These are phyloP conservation scores for Manis pentadactyla DNA, from an alignment of 2,797 vertebrate genomes.

Conservation along the genomic window DNA sequence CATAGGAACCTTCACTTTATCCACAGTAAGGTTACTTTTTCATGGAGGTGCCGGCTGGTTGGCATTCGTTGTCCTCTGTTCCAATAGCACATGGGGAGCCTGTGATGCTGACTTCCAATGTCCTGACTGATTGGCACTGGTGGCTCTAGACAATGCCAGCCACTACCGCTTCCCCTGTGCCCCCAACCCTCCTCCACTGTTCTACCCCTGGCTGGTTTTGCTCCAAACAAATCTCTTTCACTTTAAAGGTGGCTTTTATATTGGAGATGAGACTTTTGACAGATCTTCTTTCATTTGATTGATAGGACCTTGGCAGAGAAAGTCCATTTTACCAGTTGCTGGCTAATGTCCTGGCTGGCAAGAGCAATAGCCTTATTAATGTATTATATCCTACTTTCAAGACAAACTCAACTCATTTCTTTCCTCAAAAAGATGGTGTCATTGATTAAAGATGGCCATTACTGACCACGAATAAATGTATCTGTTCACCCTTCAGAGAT, in stretches of 20 bases:
- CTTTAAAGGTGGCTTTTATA: not conserved
- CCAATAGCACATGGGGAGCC: not conserved
- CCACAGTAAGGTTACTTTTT: not conserved
- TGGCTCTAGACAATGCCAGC: not conserved
- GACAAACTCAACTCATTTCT: conserved; percentile 70
- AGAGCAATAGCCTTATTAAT: conserved; percentile 66
- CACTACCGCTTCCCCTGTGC: not conserved
- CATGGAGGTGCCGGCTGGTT: not conserved
- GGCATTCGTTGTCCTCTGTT: not conserved
- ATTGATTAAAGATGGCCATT: conserved; percentile 75
- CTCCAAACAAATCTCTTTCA: conserved; percentile 1
- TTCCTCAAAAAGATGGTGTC: conserved; percentile 63
- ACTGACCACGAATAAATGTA: conserved; percentile 57
- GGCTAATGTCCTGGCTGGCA: conserved; percentile 45
- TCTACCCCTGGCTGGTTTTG: not conserved
- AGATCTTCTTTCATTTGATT: conserved; percentile 59
- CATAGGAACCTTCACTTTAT: too few relatives aligned
- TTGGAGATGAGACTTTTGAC: conserved; percentile 24
- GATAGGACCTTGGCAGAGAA: conserved; percentile 51
- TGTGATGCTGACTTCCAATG: accelerated
- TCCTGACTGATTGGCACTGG: not conserved
- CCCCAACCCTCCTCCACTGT: too few relatives aligned
- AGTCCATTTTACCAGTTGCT: conserved; percentile 46
- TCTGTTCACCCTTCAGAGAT: conserved; percentile 52
- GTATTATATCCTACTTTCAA: conserved; percentile 67